phyloP scores from a whole-genome alignment of 2,113 vertebrate genomes.

The Lontra canadensis region DNA sequence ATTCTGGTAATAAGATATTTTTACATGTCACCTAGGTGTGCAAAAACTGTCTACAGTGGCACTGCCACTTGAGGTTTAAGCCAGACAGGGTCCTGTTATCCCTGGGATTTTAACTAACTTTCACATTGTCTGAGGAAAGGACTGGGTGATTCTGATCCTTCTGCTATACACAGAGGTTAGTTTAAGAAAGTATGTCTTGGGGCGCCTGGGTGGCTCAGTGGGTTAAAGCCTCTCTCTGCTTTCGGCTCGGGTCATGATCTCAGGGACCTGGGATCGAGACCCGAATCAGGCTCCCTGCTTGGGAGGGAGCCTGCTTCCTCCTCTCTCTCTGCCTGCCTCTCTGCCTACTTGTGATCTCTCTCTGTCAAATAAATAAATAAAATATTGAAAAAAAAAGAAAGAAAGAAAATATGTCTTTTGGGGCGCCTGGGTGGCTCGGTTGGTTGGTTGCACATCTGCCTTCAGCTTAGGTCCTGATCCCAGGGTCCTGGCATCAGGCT shows the following conservation, averaged over 20 bases:
- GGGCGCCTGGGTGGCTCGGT: no score
- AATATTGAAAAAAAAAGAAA: not conserved
- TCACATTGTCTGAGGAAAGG: not conserved
- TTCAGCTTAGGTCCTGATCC: no score
- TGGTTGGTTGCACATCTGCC: no score
- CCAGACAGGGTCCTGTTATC: not conserved
- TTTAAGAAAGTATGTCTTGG: conserved; percentile 24
- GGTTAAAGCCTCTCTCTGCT: not conserved
- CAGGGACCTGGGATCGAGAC: not conserved
- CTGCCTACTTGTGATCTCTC: not conserved
- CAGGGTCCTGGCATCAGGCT: no score
- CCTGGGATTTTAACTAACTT: not conserved
- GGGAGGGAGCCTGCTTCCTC: not conserved
- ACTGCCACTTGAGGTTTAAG: not conserved
- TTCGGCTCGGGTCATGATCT: not conserved
- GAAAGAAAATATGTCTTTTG: not conserved
- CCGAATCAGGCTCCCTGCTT: not conserved
- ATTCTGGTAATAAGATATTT: conserved; percentile 60
- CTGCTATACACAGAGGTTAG: not conserved
- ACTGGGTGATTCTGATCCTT: not conserved
- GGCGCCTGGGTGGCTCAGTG: not conserved
- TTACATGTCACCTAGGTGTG: not conserved
- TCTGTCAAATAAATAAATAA: not conserved
- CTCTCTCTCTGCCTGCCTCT: not conserved
- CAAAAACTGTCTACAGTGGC: not conserved